Conservation (phyloP, 2,888 invertebrate genomes). For the Tipula vernalis region DNA sequence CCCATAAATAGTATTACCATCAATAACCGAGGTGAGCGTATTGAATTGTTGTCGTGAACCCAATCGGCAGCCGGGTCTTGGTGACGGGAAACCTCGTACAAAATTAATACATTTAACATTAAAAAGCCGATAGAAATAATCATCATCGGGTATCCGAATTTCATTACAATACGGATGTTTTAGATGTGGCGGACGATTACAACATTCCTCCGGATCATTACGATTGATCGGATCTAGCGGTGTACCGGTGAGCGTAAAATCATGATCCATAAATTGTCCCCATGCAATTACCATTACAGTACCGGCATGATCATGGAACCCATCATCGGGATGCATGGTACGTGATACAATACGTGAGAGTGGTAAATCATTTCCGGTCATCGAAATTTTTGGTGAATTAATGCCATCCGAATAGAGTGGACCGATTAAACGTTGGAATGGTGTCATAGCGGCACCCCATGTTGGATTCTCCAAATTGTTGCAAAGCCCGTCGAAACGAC, state of each 20-base stretch:
- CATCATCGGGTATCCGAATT: slow-evolving; percentile 76
- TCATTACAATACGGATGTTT: slow-evolving; percentile 88
- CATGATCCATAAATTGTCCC: slow-evolving; percentile 94
- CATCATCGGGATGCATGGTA: slow-evolving; percentile 86
- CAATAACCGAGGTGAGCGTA: slow-evolving; percentile 71
- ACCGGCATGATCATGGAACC: slow-evolving; percentile 86
- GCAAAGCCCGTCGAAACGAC: slow-evolving; percentile 76
- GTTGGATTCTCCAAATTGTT: slow-evolving; percentile 80
- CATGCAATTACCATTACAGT: slow-evolving; percentile 89
- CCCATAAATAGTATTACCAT: slow-evolving; percentile 84
- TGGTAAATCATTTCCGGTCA: slow-evolving; percentile 65
- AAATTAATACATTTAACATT: slow-evolving; percentile 81
- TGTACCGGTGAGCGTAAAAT: slow-evolving; percentile 78
- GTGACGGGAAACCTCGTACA: slow-evolving; percentile 77
- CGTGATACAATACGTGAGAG: slow-evolving; percentile 74
- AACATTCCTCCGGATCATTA: slow-evolving; percentile 86
- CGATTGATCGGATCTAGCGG: slow-evolving; percentile 74
- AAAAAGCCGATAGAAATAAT: slow-evolving; percentile 78
- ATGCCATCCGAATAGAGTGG: slow-evolving; percentile 78
- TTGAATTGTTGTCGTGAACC: slow-evolving; percentile 78
- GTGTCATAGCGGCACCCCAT: slow-evolving; percentile 76
- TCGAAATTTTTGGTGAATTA: slow-evolving; percentile 67
- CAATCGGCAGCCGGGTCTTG: slow-evolving; percentile 74
- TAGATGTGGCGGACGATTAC: slow-evolving; percentile 63
- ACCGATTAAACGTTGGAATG: slow-evolving; percentile 62